Evolutionary conservation across 2,888 invertebrate species (phyloP).

Genomic region (Lepeophtheirus nordmannii): DNA sequence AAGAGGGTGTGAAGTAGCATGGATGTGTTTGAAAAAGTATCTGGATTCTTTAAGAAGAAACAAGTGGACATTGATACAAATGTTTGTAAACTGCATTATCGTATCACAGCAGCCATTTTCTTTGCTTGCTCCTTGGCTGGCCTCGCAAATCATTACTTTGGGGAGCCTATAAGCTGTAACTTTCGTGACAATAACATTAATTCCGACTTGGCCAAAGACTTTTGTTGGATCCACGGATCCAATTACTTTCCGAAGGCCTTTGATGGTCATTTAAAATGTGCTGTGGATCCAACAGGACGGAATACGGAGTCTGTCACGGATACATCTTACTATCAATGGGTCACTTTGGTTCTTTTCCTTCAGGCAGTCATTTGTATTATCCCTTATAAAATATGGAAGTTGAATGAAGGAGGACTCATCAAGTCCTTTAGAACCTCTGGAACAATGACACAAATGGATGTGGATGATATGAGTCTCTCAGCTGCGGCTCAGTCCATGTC

Average conservation of each 20-base stretch:
- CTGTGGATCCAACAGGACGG: not conserved
- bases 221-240: not conserved
- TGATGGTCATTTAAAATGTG: not conserved
- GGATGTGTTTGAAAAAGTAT: slow-evolving; percentile 8
- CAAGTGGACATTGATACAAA: not conserved
- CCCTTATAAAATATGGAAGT: slow-evolving; percentile 1
- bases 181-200: not conserved
- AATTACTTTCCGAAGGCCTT: not conserved
- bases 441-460: slow-evolving; percentile 4
- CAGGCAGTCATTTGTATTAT: not conserved
- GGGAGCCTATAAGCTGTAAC: not conserved
- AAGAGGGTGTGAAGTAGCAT: not conserved
- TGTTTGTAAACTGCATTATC: not conserved
- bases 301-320: not conserved
- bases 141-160: slow-evolving; percentile 6
- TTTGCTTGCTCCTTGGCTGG: not conserved
- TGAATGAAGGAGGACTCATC: slow-evolving; percentile 3
- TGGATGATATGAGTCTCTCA: not conserved
- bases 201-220: not conserved
- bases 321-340: not conserved
- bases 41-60: not conserved
- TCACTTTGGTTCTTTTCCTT: slow-evolving; percentile 2
- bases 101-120: not conserved
- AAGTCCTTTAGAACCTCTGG: not conserved
- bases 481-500: not conserved